phyloP scores from a whole-genome alignment of 2,113 vertebrate species.

The Pterocles gutturalis region DNA sequence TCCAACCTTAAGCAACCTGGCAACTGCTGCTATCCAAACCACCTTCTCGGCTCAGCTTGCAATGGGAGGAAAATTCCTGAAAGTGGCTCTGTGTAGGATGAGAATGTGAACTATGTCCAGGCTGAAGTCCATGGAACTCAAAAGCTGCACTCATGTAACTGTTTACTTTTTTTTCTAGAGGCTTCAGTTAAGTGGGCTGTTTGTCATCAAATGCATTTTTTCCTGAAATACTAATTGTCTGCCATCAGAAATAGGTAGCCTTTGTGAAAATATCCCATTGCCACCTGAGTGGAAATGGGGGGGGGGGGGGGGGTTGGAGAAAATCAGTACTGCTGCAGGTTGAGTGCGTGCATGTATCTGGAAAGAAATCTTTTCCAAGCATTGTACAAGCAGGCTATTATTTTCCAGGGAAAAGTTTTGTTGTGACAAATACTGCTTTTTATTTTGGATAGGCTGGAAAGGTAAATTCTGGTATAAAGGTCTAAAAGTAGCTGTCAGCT shows the following conservation, averaged over 20 bases:
- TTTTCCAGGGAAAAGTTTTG: background rate
- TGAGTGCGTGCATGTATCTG: rapidly evolving
- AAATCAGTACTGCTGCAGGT: background rate
- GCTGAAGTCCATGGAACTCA: slow-evolving; percentile 10
- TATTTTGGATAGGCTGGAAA: background rate
- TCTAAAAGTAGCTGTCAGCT: background rate
- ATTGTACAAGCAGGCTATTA: background rate
- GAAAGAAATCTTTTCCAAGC: background rate
- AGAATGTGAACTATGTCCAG: slow-evolving; percentile 58
- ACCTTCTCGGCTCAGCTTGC: background rate
- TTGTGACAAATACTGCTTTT: background rate
- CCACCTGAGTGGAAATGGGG: background rate
- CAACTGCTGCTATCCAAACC: background rate
- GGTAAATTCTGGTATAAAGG: background rate
- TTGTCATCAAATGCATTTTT: background rate
- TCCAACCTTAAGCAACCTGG: background rate
- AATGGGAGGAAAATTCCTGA: background rate
- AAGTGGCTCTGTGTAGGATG: slow-evolving; percentile 2
- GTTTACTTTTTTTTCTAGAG: background rate
- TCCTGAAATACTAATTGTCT: background rate
- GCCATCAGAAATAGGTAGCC: background rate
- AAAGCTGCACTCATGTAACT: background rate
- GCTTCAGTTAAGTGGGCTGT: background rate
- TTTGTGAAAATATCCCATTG: background rate
- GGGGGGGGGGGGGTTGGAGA: too few species aligned